Percentiles rank a stretch among this genome's conserved stretches.
phyloP scores from a whole-genome alignment of 2,888 invertebrate species.

The Holacanthella duospinosa region DNA sequence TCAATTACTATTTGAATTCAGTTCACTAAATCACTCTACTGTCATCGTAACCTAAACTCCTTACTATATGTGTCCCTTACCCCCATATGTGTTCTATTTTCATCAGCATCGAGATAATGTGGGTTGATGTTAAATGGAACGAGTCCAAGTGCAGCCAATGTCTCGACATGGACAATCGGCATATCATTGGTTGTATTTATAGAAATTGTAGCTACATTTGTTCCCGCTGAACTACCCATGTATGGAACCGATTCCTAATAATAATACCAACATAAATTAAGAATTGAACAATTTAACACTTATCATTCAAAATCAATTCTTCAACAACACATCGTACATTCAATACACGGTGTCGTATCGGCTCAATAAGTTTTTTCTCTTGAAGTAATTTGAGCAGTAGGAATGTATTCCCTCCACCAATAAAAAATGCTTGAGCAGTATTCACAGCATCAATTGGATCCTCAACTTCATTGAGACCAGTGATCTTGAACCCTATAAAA shows the following conservation, averaged over 20 bases:
- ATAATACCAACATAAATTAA: too few species aligned
- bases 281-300: background rate
- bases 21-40: too few species aligned
- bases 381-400: slow-evolving; percentile 59
- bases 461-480: slow-evolving; percentile 51
- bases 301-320: background rate
- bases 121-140: slow-evolving; percentile 78
- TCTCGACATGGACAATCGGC: slow-evolving; percentile 62
- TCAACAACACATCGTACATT: slow-evolving; percentile 38
- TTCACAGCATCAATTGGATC: slow-evolving; percentile 51
- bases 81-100: slow-evolving; percentile 58
- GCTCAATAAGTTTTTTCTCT: slow-evolving; percentile 53
- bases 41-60: too few species aligned
- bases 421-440: slow-evolving; percentile 58
- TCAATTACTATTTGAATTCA: slow-evolving; percentile 38
- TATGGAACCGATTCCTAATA: slow-evolving; percentile 56
- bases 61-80: too few species aligned
- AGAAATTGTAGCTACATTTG: slow-evolving; percentile 67
- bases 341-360: slow-evolving; percentile 54
- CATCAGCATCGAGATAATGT: slow-evolving; percentile 60
- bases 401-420: slow-evolving; percentile 76
- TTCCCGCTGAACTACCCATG: slow-evolving; percentile 70
- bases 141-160: slow-evolving; percentile 47
- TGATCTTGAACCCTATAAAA: slow-evolving; percentile 48
- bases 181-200: slow-evolving; percentile 80